Percentiles rank a stretch among this genome's conserved stretches.
These are phyloP conservation scores for Ceratosolen solmsi DNA, from an alignment of 1,140 invertebrate genomes.

Conservation along the genomic window DNA sequence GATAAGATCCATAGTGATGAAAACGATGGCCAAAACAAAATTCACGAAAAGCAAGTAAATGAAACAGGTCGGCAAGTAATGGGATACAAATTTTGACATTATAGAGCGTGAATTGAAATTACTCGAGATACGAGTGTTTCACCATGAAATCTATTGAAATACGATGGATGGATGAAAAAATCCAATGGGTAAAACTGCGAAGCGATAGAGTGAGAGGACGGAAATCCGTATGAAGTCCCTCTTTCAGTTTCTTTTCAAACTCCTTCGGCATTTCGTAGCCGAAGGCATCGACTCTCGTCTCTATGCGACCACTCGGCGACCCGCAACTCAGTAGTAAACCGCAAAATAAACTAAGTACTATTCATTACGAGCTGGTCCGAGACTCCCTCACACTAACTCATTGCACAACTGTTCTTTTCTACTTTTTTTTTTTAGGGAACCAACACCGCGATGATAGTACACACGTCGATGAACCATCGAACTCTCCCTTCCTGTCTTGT, in stretches of 20 bases:
- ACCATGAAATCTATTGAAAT: no score
- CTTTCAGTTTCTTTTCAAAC: constrained; percentile 55
- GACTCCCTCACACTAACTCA: constrained; percentile 42
- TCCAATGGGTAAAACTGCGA: neutral
- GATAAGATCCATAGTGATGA: neutral
- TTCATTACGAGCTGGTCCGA: constrained; percentile 61
- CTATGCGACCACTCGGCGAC: constrained; percentile 37
- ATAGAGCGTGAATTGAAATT: neutral
- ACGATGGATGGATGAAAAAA: no score
- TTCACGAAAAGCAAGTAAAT: constrained; percentile 37
- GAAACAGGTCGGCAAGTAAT: no score
- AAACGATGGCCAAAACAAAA: constrained; percentile 23
- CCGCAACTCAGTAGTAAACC: constrained; percentile 60
- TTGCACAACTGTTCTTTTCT: neutral
- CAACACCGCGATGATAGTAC: no score
- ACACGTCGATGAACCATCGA: no score
- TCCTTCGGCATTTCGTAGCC: constrained; percentile 10
- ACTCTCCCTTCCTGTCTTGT: constrained; percentile 3
- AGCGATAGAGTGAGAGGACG: constrained; percentile 1
- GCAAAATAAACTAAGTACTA: constrained; percentile 68
- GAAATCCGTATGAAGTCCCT: constrained; percentile 53
- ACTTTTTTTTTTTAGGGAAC: no score
- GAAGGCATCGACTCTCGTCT: neutral
- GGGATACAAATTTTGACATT: neutral
- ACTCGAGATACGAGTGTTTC: no score